Evolutionary conservation across 2,113 vertebrate genomes (phyloP).

Genomic region (Peucedramus taeniatus): DNA sequence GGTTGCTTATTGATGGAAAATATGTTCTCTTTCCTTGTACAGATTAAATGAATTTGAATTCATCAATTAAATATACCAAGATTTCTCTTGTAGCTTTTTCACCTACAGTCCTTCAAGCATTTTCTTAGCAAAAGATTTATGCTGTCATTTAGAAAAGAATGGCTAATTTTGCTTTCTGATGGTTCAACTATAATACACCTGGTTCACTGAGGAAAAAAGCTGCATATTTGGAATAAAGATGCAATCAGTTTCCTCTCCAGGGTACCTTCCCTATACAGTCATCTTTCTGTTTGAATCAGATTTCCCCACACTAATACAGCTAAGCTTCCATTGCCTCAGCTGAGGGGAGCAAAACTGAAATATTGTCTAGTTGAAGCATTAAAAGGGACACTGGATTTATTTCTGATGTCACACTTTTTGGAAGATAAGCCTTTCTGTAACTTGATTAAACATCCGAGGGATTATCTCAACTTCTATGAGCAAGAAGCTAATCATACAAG

Average conservation of each 20-base stretch:
- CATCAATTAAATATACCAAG: not conserved
- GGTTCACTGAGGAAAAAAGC: not conserved
- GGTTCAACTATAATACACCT: not conserved
- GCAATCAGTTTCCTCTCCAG: not conserved
- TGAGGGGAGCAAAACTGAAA: not conserved
- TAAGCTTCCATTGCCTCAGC: not conserved
- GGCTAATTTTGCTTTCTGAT: not conserved
- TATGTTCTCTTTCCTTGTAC: not conserved
- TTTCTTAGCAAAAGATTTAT: not conserved
- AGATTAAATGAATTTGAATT: not conserved
- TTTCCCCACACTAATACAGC: not conserved
- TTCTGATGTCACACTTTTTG: not conserved
- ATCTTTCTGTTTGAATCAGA: not conserved
- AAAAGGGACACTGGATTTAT: not conserved
- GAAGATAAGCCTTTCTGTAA: not conserved
- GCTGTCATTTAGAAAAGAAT: not conserved
- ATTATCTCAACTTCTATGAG: not conserved
- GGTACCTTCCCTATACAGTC: not conserved
- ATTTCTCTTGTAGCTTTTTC: not conserved
- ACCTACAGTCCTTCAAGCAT: not conserved
- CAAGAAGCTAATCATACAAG: not conserved
- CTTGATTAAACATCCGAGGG: not conserved
- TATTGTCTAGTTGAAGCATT: not conserved
- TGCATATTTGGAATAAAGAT: not conserved
- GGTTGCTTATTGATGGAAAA: not conserved